Evolutionary conservation across 2,113 vertebrate genomes (phyloP).

Genomic region (Mesocricetus auratus): DNA sequence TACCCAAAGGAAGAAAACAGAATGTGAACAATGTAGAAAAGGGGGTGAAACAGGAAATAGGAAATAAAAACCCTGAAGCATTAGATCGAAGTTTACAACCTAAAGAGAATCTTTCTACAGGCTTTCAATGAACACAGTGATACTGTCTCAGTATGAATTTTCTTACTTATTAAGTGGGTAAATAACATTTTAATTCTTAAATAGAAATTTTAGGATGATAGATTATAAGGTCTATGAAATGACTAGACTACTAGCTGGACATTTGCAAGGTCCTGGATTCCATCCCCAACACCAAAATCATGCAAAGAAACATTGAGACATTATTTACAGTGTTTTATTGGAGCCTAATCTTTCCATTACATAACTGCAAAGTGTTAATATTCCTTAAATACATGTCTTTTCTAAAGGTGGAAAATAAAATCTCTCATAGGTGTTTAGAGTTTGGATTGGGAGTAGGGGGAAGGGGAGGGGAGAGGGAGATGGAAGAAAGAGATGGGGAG

Average conservation of each 20-base stretch:
- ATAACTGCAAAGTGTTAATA: not conserved
- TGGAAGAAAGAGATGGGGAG: no score
- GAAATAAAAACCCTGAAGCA: not conserved
- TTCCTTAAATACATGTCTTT: not conserved
- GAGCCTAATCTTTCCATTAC: not conserved
- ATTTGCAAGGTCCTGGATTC: no score
- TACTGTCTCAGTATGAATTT: not conserved
- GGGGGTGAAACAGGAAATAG: accelerated
- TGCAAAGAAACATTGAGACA: not conserved
- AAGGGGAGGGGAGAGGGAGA: no score
- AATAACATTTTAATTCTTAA: not conserved
- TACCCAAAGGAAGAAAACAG: not conserved
- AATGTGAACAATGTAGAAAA: not conserved
- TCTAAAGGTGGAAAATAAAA: constrained; percentile 14
- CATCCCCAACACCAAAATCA: not conserved
- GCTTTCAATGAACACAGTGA: not conserved
- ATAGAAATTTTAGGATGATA: not conserved
- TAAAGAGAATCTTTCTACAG: not conserved
- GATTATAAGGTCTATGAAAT: not conserved
- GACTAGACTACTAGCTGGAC: not conserved
- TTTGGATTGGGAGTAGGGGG: no score
- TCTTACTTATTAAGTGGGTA: not conserved
- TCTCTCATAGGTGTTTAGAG: not conserved
- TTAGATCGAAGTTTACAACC: not conserved
- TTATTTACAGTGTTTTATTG: not conserved